phyloP scores from a whole-genome alignment of 2,113 vertebrate species.

The Leptosomus discolor region DNA sequence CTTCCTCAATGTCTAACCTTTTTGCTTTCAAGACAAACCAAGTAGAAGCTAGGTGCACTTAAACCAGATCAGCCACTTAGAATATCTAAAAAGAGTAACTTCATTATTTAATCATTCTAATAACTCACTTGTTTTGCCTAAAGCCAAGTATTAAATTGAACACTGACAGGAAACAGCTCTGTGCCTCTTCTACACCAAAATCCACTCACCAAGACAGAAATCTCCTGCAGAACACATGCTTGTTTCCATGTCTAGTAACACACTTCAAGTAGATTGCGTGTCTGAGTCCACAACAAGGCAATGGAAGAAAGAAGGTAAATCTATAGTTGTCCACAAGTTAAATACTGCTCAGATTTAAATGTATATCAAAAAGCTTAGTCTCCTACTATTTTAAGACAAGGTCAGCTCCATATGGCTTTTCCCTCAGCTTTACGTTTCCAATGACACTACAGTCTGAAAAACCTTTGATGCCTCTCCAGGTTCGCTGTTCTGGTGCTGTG shows the following conservation, averaged over 20 bases:
- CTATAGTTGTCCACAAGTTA: neutral
- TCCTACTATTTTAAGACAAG: neutral
- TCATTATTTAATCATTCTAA: neutral
- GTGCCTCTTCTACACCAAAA: neutral
- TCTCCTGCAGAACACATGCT: neutral
- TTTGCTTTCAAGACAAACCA: neutral
- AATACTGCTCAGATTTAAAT: neutral
- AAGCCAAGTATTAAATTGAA: neutral
- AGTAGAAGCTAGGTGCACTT: neutral
- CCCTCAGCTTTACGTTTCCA: neutral
- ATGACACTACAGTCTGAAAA: neutral
- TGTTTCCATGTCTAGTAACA: neutral
- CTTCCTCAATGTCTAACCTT: neutral
- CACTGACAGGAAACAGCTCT: neutral
- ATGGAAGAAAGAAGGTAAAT: neutral
- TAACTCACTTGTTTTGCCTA: neutral
- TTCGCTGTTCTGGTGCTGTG: neutral
- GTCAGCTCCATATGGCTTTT: neutral
- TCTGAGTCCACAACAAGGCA: neutral
- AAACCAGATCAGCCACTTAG: neutral
- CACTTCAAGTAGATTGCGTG: fast-evolving
- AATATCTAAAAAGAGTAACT: neutral
- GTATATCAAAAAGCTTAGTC: neutral
- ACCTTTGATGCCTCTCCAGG: neutral
- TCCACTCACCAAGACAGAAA: neutral